Evolutionary conservation across 2,888 invertebrate species (phyloP), one percentile per base, ranked within the genome.

Genomic region (Chorisops tibialis): DNA sequence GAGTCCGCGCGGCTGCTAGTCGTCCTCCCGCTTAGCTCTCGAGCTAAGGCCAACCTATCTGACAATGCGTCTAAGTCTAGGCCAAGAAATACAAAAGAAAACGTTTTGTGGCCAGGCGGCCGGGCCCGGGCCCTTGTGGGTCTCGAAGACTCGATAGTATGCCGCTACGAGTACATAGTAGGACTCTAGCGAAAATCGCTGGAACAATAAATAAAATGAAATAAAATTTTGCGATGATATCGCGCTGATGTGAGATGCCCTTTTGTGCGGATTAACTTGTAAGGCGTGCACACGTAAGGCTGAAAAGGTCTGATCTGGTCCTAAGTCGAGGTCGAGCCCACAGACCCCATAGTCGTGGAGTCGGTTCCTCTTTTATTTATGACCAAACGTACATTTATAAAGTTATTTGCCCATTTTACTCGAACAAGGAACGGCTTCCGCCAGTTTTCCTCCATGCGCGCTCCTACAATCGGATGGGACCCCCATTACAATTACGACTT

Each of bases 121-220:
- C 7, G 30, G 9, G 3, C 9, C 5, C 2, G 30, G 30, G 30
- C 9, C 30, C 9, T 1, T 30, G 30, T 30, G 30, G 30, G 9
- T 9, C 30, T 30, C 30, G 30, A 5, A 9, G 30, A 30, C n/a
- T n/a, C n/a, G n/a, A n/a, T n/a, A n/a, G n/a, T n/a, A n/a, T n/a
- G n/a, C n/a, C n/a, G n/a, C n/a, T n/a, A n/a, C n/a, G n/a, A n/a
- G n/a, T n/a, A n/a, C n/a, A 24, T 43, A 45, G 45, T 19, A 47
- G 18, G 18, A 21, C 30, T 45, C 22, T 14, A 9, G 22, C 45
- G 30, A 56, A 56, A 56, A 56, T 56, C 16, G 18, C 56, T 56
- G 30, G 56, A 56, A 56, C 43, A 56, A 56, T 56, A 56, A 56
- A 56, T 56, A 56, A n/a, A 56, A 56, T 56, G 56, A 56, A 56